Evolutionary conservation across 1,140 invertebrate genomes (phyloP).

Genomic region (Drosophila kanapiae): DNA sequence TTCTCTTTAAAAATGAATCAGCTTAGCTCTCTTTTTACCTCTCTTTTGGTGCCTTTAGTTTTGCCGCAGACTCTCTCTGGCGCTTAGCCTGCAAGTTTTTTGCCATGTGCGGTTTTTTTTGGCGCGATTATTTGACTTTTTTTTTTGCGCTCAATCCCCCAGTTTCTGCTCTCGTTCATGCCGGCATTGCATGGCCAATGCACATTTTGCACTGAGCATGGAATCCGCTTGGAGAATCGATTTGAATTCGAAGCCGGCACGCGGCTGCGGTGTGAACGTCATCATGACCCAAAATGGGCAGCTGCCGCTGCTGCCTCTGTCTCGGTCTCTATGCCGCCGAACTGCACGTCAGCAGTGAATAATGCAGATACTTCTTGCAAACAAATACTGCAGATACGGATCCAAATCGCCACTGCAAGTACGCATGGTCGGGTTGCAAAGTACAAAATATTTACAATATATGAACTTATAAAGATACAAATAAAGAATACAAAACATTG

Average conservation of each 20-base stretch:
- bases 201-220: conserved; percentile 39
- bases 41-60: background rate
- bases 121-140: conserved; percentile 22
- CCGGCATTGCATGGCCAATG: conserved; percentile 40
- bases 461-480: background rate
- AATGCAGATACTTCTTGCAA: conserved; percentile 33
- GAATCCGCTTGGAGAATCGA: conserved; percentile 4
- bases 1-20: background rate
- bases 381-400: background rate
- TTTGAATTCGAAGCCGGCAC: conserved; percentile 31
- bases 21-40: background rate
- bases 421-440: background rate
- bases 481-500: background rate
- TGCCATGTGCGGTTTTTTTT: conserved; percentile 37
- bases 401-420: background rate
- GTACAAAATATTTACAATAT: no score
- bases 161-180: conserved; percentile 27
- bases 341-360: conserved; percentile 48
- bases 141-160: background rate
- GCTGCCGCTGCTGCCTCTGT: conserved; percentile 32
- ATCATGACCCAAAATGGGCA: conserved; percentile 58
- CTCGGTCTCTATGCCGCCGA: conserved; percentile 18
- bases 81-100: conserved; percentile 42
- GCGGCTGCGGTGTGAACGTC: conserved; percentile 53
- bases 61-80: background rate